phyloP scores from a whole-genome alignment of 2,888 invertebrate genomes.

The Petrolisthes manimaculis region DNA sequence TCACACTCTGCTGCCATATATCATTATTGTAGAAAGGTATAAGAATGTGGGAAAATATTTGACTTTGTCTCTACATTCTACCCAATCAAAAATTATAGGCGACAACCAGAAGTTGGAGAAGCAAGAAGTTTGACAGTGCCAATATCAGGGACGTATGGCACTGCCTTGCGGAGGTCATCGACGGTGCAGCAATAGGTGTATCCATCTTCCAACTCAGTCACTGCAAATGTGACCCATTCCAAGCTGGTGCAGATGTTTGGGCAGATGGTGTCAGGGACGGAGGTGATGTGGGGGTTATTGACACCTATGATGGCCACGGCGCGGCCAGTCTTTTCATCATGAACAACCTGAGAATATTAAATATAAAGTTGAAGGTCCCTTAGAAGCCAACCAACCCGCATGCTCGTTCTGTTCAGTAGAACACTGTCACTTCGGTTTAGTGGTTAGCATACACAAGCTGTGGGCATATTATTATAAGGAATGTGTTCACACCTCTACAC shows the following conservation, averaged over 20 bases:
- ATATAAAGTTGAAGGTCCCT: neutral
- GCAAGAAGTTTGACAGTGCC: conserved; percentile 9
- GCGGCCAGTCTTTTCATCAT: conserved; percentile 5
- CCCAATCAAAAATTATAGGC: too few species aligned
- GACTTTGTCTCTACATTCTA: too few species aligned
- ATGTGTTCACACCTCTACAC: too few species aligned
- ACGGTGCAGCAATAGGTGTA: conserved; percentile 58
- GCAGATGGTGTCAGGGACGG: neutral
- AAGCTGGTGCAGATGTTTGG: conserved; percentile 32
- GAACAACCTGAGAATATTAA: conserved; percentile 17
- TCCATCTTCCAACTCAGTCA: conserved; percentile 38
- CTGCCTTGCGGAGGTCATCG: conserved; percentile 34
- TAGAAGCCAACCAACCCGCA: neutral
- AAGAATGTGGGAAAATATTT: too few species aligned
- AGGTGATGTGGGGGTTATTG: conserved; percentile 49
- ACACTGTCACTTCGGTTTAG: too few species aligned
- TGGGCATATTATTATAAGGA: too few species aligned
- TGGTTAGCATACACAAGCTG: too few species aligned
- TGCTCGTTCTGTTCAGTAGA: neutral
- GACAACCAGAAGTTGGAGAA: neutral
- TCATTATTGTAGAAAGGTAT: too few species aligned
- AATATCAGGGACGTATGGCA: conserved; percentile 53
- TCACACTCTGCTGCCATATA: too few species aligned
- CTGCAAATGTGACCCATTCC: conserved; percentile 42
- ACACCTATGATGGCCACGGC: conserved; percentile 43